Percentiles rank a stretch among this genome's conserved stretches.
phyloP scores from a whole-genome alignment of 92 coral and sea anemone species.

The Siderastrea siderea region DNA sequence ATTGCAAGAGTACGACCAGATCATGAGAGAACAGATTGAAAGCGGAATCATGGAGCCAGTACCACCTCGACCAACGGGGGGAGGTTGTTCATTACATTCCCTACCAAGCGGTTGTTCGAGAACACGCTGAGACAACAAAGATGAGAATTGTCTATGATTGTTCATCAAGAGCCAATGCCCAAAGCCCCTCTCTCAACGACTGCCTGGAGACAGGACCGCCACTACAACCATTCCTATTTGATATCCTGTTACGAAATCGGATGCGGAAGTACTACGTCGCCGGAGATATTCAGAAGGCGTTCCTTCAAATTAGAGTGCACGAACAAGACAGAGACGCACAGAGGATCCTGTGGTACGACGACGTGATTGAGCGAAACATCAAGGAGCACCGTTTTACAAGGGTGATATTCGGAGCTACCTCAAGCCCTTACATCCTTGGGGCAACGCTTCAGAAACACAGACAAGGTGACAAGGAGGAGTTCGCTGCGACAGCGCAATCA shows the following conservation, averaged over 20 bases:
- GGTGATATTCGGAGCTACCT: constrained; percentile 75
- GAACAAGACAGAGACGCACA: constrained; percentile 73
- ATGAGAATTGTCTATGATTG: no score
- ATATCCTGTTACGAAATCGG: constrained; percentile 47
- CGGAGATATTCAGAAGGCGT: constrained; percentile 70
- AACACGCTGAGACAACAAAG: no score
- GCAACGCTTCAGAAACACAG: constrained; percentile 71
- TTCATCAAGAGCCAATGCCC: no score
- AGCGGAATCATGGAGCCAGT: constrained; percentile 66
- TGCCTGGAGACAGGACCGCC: no score
- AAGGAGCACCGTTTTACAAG: constrained; percentile 66
- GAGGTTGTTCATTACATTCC: no score
- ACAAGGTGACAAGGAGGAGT: constrained; percentile 32
- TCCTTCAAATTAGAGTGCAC: constrained; percentile 68
- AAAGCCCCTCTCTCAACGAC: no score
- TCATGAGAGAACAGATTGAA: constrained; percentile 67
- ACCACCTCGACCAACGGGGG: no score
- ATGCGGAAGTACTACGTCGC: constrained; percentile 28
- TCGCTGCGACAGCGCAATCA: constrained; percentile 52
- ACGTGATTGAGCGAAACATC: constrained; percentile 20
- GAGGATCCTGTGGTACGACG: constrained; percentile 52
- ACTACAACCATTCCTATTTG: no score
- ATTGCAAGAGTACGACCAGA: constrained; percentile 60
- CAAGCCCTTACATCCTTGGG: constrained; percentile 75
- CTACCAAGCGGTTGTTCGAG: no score